Evolutionary conservation across 2,888 invertebrate species (phyloP).

Genomic region (Nemoura dubitans): DNA sequence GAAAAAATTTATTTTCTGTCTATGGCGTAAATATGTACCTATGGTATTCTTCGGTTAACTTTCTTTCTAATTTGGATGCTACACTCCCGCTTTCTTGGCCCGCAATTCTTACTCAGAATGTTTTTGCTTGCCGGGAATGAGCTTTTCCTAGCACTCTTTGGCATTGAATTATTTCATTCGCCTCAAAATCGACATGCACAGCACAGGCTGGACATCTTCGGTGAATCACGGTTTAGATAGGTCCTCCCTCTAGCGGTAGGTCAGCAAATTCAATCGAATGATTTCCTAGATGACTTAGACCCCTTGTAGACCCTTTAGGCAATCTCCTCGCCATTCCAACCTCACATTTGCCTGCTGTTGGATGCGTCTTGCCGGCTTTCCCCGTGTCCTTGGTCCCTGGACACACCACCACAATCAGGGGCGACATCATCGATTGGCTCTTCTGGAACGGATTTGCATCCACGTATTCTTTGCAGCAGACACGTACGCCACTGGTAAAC

Average conservation of each 20-base stretch:
- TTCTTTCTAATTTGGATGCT: conserved; percentile 56
- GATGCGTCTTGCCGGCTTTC: not conserved
- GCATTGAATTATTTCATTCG: conserved; percentile 56
- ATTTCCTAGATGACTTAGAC: not conserved
- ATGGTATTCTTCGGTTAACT: conserved; percentile 55
- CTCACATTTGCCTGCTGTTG: not conserved
- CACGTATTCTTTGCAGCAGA: conserved; percentile 56
- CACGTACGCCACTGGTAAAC: conserved; percentile 57
- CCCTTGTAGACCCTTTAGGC: not conserved
- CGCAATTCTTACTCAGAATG: conserved; percentile 55
- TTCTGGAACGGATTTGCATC: conserved; percentile 54
- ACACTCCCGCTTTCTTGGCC: conserved; percentile 55
- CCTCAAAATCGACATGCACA: conserved; percentile 58
- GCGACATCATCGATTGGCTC: conserved; percentile 33
- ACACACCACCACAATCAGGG: not conserved
- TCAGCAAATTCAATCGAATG: not conserved
- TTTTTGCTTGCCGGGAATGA: conserved; percentile 50
- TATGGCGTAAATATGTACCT: conserved; percentile 22
- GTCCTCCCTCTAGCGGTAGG: not conserved
- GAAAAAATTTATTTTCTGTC: conserved; percentile 44
- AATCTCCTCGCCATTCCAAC: not conserved
- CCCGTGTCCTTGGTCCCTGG: not conserved
- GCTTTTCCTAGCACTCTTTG: conserved; percentile 56
- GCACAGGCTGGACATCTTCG: conserved; percentile 57
- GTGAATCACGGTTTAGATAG: conserved; percentile 56